Evolutionary conservation across 1,140 invertebrate species (phyloP), one percentile per base, ranked within the genome.

Genomic region (Planococcus citri): DNA sequence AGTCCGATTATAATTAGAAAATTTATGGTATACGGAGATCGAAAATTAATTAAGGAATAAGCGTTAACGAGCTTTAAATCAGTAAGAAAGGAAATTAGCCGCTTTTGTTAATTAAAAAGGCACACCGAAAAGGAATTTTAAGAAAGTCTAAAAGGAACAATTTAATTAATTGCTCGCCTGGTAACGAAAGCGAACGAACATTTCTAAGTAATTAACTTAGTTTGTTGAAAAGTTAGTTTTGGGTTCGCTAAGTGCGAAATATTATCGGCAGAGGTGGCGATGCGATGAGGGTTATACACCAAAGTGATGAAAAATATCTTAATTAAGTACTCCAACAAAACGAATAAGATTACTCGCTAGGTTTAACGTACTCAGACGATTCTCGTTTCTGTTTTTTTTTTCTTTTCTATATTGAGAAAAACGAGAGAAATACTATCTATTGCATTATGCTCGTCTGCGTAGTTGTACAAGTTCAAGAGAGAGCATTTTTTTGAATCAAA

Each of bases 41-140:
- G 60, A 64, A 64, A 64, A 64, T 64, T 64, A 64, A 64, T 64
- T 64, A 64, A 64, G 60, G 60, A 64, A 64, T 64, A 64, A 64
- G 60, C 60, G 21, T 64, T 64, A 64, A 64, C 60, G 60, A 64
- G 60, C 60, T 64, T 64, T 64, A 64, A 64, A 64, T 64, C 60
- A 64, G 25, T 24, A 64, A 64, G 60, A 64, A 64, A 64, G 60
- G 60, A 64, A 64, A 64, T 64, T 64, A 64, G 60, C 60, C 60
- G 60, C 25, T 64, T 64, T 64, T 64, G 60, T 64, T 64, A 64
- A 64, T 64, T 64, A 64, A 64, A 64, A 64, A 64, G 25, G 60
- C 60, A 64, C 60, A 25, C 60, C 60, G 60, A 64, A 64, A 58
- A 64, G 41, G 60, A 64, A 64, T 64, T 64, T 64, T 64, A 64